Evolutionary conservation across 2,797 vertebrate species (phyloP), one percentile per base, ranked within the genome.

Genomic region (Acrossocheilus wenchowensis): DNA sequence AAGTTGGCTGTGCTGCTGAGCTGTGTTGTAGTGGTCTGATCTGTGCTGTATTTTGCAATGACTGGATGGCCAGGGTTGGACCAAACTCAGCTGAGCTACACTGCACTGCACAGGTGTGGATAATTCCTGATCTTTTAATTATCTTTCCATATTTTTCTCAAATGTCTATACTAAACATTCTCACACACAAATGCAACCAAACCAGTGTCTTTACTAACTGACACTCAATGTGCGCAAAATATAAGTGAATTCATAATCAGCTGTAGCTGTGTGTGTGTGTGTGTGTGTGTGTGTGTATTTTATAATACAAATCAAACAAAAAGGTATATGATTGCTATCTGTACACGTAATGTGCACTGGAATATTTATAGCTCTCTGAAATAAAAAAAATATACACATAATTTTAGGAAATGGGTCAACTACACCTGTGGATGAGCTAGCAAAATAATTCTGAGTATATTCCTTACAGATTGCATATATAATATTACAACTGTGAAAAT

Each of bases 391-490:
- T 30, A 64, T 23, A 48, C 10, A 41, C 30, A 87, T 23, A 6
- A 11, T 52, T 83, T 79, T 39, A 64, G 54, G 39, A 45, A 83
- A 54, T 60, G 8, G 30, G 45, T 50, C 1, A 48, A 50, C 14
- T 87, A 89, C 90, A 85, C 73, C 89, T 89, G 66, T 90, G 89
- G 69, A 88, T 88, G 84, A 91, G 88, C 78, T 78, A 68, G 80
- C n/a, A 78, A 78, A 78, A 87, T 86, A 78, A 79, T 78, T 71
- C 72, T 39, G 68, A 89, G 84, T 84, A 86, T 88, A 89, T 90
- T 92, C 87, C 81, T 92, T 90, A 90, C 91, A 92, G 86, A 93
- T 92, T 88, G 91, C 91, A 90, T 90, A 93, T 90, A 91, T 93
- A 93, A 92, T 89, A 92, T 88, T 19, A 21, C 30, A 8, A 78